These are phyloP conservation scores for Drosophila teissieri DNA, from an alignment of 1,140 invertebrate genomes.

Conservation along the genomic window DNA sequence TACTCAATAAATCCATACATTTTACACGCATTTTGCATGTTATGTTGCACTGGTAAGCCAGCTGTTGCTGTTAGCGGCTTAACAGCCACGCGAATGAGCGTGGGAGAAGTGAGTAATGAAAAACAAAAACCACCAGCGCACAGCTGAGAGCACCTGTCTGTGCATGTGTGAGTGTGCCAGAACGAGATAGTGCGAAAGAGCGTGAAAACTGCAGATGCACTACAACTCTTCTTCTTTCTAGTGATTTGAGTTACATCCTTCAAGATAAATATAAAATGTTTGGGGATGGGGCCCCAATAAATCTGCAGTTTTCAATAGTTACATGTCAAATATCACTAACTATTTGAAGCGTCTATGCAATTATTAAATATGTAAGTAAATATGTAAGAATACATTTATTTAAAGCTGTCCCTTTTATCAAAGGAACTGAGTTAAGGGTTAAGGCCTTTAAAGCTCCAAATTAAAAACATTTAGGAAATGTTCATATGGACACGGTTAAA, in stretches of 20 bases:
- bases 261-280: background rate
- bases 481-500: no score
- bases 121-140: constrained; percentile 62
- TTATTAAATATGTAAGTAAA: no score
- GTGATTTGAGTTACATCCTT: background rate
- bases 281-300: background rate
- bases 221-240: constrained; percentile 2
- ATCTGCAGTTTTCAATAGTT: no score
- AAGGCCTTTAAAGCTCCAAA: no score
- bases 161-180: constrained; percentile 3
- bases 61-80: constrained; percentile 24
- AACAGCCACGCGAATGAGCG: constrained; percentile 67
- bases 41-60: background rate
- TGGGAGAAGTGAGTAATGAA: constrained; percentile 67
- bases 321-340: background rate
- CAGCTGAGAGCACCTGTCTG: constrained; percentile 38
- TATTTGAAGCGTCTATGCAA: no score
- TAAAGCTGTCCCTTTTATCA: no score
- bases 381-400: no score
- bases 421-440: no score
- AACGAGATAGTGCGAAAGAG: constrained; percentile 16
- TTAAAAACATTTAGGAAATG: no score
- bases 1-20: no score
- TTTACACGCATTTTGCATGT: background rate
- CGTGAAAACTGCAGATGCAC: constrained; percentile 37